Evolutionary conservation across 2,888 invertebrate genomes (phyloP).

Genomic region (Scaptomyza reducta): DNA sequence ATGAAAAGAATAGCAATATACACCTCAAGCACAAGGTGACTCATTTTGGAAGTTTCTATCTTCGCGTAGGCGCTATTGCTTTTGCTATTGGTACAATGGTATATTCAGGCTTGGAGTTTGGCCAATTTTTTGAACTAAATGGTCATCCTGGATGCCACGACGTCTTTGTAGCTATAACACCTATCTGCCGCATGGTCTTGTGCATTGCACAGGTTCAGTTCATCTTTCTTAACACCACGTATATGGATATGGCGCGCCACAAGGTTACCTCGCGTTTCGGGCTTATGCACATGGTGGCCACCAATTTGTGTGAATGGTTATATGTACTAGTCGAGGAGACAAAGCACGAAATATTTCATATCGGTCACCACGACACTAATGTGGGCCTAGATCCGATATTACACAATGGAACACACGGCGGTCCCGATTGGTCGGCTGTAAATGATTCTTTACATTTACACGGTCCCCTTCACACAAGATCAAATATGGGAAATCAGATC

Average conservation of each 20-base stretch:
- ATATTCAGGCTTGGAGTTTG: constrained; percentile 89
- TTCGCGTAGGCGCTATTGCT: constrained; percentile 91
- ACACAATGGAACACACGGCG: constrained; percentile 42
- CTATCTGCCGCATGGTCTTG: constrained; percentile 91
- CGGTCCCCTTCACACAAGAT: constrained; percentile 20
- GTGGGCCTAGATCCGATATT: constrained; percentile 46
- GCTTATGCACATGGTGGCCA: constrained; percentile 95
- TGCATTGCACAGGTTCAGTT: constrained; percentile 96
- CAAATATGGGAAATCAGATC: constrained; percentile 30
- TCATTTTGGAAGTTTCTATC: constrained; percentile 93
- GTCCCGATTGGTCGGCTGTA: constrained; percentile 70
- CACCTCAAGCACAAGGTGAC: constrained; percentile 83
- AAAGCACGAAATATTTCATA: constrained; percentile 92
- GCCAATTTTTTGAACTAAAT: constrained; percentile 90
- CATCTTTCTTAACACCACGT: constrained; percentile 95
- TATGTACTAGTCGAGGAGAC: constrained; percentile 94
- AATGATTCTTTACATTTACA: constrained; percentile 65
- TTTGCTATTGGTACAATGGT: constrained; percentile 88
- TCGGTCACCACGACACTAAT: constrained; percentile 85
- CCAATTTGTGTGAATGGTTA: constrained; percentile 96
- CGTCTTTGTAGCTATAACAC: constrained; percentile 90
- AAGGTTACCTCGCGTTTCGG: constrained; percentile 93
- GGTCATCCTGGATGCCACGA: constrained; percentile 87
- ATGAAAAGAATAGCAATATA: constrained; percentile 82
- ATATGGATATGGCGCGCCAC: constrained; percentile 87